Conservation (phyloP, 2,113 vertebrate species). For the Plectropomus leopardus region DNA sequence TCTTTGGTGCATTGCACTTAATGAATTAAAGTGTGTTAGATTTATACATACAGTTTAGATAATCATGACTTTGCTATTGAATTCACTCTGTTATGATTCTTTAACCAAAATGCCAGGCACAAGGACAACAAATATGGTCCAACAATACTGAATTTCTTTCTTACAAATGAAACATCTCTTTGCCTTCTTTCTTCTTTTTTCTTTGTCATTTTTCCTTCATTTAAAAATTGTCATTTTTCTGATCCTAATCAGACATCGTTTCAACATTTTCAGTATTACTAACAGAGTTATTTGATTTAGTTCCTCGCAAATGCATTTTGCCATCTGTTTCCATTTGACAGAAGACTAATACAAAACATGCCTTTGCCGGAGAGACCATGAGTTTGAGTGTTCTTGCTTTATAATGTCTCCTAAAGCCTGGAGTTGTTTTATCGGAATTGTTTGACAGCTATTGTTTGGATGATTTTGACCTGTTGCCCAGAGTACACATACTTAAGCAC, state of each 20-base stretch:
- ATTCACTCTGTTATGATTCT: background rate
- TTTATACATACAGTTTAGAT: background rate
- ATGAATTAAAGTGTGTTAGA: slow-evolving; percentile 2
- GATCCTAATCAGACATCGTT: slow-evolving; percentile 25
- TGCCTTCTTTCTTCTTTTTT: background rate
- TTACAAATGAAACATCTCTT: background rate
- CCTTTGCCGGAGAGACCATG: slow-evolving; percentile 25
- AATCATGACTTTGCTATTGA: background rate
- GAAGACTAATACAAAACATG: slow-evolving; percentile 23
- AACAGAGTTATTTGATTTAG: slow-evolving; percentile 39
- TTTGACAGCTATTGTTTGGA: slow-evolving; percentile 8
- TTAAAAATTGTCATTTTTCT: background rate
- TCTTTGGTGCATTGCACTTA: background rate
- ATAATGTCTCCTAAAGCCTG: slow-evolving; percentile 22
- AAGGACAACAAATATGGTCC: background rate
- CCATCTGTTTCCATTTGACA: slow-evolving; percentile 70
- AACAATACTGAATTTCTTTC: background rate
- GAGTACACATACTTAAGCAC: background rate
- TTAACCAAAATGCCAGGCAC: background rate
- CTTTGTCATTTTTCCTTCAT: background rate
- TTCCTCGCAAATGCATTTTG: slow-evolving; percentile 11
- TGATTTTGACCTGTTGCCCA: slow-evolving; percentile 7
- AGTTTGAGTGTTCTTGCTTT: slow-evolving; percentile 20
- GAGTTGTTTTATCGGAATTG: slow-evolving; percentile 16
- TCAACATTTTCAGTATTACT: slow-evolving; percentile 18